Conservation (phyloP, 2,113 vertebrate species). For the Pangasianodon hypophthalmus region DNA sequence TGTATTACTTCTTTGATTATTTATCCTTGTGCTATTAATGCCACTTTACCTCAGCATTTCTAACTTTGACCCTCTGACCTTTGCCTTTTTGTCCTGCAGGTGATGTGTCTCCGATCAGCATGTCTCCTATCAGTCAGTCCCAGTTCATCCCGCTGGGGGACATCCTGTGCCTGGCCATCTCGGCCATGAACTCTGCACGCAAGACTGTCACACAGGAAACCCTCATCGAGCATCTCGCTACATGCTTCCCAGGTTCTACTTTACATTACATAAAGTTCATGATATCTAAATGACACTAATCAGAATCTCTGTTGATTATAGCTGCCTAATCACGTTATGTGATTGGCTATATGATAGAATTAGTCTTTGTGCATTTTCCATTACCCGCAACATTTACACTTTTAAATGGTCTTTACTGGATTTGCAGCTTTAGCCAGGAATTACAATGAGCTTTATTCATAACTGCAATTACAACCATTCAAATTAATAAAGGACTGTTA, state of each 20-base stretch:
- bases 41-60: background rate
- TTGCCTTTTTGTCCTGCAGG: constrained; percentile 74
- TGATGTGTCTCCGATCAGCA: constrained; percentile 99
- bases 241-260: constrained; percentile 94
- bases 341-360: background rate
- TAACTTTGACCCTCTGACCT: constrained; percentile 62
- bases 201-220: constrained; percentile 97
- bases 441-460: background rate
- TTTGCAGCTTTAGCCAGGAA: background rate
- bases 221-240: constrained; percentile 94
- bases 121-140: constrained; percentile 99
- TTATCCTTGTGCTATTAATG: background rate
- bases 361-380: background rate
- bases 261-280: background rate
- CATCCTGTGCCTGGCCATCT: constrained; percentile 98
- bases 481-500: background rate
- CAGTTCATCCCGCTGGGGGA: constrained; percentile 99
- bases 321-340: background rate
- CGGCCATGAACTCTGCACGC: constrained; percentile 95
- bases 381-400: too few species aligned
- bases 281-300: too few species aligned
- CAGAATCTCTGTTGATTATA: background rate
- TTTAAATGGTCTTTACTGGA: background rate
- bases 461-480: background rate
- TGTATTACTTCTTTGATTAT: background rate